Evolutionary conservation across 2,113 vertebrate genomes (phyloP), one percentile per base, ranked within the genome.

Genomic region (Psophia crepitans): DNA sequence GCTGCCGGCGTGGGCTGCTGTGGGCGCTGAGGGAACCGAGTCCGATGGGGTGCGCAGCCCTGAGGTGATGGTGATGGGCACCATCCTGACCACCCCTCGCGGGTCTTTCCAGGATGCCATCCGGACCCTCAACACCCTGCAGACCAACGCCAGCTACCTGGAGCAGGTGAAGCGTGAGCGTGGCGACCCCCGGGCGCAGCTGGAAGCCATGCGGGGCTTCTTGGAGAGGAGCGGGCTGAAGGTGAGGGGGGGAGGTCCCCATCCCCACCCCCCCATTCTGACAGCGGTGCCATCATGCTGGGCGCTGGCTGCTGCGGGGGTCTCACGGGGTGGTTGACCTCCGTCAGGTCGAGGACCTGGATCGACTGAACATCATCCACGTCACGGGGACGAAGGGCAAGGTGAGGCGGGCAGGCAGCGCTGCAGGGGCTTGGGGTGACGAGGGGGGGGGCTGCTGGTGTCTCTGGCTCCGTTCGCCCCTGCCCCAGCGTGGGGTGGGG

Each of bases 321-420:
- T 68, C 92, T 94, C 89, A 96, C 2, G 11, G 56, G 87, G 76
- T 85, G 79, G 57, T 94, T 96, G 91, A 73, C 90, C 89, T 97
- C 79, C 37, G 41, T 51, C 96, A 99, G 99, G 99, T 99, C 85
- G 98, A 99, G 44, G 98, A 99, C 85, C 98, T 99, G 33, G 98
- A 99, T 95, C 98, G 74, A 83, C 98, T 99, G 37, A 99, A 99
- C 91, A 98, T 99, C 77, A 99, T 99, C 92, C 99, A 99, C 28
- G 98, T 99, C 78, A 99, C 99, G 0, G 99, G 99, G 90, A 99
- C 99, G 41, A 99, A 99, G 97, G 99, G 99, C 96, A 99, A 99
- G 99, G 99, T 99, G 85, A 98, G 97, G 49, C 6, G 0, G 33
- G 32, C 16, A 95, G 98, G 97, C 26, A 94, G 86, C 12, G 68